Conservation (phyloP, 64 coral and sea anemone species). For the Dendronephthya gigantea region DNA sequence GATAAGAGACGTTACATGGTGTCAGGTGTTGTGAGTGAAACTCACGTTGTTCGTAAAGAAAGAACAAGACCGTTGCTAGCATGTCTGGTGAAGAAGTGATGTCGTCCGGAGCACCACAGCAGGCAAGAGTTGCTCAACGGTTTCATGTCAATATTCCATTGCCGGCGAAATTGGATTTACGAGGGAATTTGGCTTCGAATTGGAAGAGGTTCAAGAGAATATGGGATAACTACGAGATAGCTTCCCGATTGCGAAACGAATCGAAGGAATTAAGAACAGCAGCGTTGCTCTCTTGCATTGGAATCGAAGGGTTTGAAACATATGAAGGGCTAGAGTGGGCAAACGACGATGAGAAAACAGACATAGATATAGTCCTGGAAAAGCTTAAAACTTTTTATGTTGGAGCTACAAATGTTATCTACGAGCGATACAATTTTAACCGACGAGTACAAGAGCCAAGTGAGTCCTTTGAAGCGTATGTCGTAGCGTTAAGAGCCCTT, state of each 20-base stretch:
- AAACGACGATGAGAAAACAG: not conserved
- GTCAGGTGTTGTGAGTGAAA: too few species aligned
- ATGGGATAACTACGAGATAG: conserved; percentile 54
- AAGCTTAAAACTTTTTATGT: conserved; percentile 35
- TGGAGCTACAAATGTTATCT: conserved; percentile 29
- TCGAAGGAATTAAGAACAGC: conserved; percentile 31
- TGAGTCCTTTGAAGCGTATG: conserved; percentile 33
- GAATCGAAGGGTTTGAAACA: not conserved
- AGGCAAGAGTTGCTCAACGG: too few species aligned
- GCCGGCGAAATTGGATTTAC: too few species aligned
- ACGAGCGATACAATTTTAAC: conserved; percentile 42
- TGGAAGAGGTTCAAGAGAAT: too few species aligned
- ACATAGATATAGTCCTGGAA: conserved; percentile 27
- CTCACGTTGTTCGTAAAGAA: too few species aligned
- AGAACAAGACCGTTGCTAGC: too few species aligned
- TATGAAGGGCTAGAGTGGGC: conserved; percentile 14
- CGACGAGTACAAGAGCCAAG: conserved; percentile 34
- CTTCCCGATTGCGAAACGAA: conserved; percentile 18
- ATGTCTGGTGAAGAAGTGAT: too few species aligned
- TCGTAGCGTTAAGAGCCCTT: conserved; percentile 34
- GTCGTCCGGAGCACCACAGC: too few species aligned
- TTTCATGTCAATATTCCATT: too few species aligned
- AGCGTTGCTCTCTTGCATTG: not conserved
- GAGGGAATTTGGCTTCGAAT: too few species aligned
- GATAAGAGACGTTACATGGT: too few species aligned